A percentile compares a stretch with the other conserved stretches of the same genome.
Conservation (phyloP, 1,140 invertebrate species). For the Samia ricini region DNA sequence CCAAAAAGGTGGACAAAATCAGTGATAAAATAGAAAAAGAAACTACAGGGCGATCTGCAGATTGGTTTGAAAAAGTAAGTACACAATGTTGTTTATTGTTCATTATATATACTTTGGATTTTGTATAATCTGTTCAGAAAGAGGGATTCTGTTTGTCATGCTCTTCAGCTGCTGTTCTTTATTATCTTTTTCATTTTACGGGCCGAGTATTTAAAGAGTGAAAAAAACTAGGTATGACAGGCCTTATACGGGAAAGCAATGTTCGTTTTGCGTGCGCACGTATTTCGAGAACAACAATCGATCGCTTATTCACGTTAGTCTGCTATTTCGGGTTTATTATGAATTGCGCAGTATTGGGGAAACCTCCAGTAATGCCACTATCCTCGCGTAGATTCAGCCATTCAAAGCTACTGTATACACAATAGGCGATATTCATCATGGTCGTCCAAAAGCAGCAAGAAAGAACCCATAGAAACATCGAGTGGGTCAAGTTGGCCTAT, state of each 20-base stretch:
- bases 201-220: too few relatives aligned
- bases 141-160: too few relatives aligned
- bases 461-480: not conserved
- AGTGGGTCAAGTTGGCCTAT: not conserved
- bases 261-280: not conserved
- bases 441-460: not conserved
- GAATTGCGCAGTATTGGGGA: not conserved
- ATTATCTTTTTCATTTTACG: too few relatives aligned
- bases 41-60: constrained; percentile 83
- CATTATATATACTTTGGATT: constrained; percentile 6
- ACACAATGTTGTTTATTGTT: not conserved
- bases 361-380: not conserved
- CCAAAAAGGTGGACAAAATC: constrained; percentile 88
- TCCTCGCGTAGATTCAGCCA: not conserved
- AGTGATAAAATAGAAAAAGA: constrained; percentile 89
- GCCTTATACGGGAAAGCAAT: not conserved
- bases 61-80: constrained; percentile 88
- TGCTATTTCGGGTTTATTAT: not conserved
- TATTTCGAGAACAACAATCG: not conserved
- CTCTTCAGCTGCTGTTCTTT: too few relatives aligned
- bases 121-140: too few relatives aligned
- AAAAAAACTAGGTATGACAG: too few relatives aligned
- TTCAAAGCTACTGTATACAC: not conserved
- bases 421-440: not conserved
- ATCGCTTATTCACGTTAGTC: not conserved